These are phyloP conservation scores for Frankliniella fusca DNA, from an alignment of 2,888 invertebrate genomes.

Conservation along the genomic window DNA sequence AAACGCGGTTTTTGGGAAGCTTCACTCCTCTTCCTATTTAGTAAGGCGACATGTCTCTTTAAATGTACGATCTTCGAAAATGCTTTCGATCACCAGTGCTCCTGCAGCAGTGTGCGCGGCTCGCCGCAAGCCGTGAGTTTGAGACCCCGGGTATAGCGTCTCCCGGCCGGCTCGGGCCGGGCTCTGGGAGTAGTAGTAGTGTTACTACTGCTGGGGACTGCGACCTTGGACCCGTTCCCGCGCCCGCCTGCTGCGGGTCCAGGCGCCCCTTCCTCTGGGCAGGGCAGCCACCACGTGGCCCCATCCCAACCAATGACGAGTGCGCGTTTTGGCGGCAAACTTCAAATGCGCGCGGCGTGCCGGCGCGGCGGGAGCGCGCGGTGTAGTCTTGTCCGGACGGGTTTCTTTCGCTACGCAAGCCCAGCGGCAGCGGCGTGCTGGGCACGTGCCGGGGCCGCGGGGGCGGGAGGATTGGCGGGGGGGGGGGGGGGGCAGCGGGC, in stretches of 20 bases:
- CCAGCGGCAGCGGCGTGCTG: not conserved
- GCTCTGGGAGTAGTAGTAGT: too few relatives aligned
- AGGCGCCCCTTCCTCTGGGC: not conserved
- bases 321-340: not conserved
- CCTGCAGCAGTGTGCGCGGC: too few relatives aligned
- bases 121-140: too few relatives aligned
- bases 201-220: too few relatives aligned
- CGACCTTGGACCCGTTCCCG: constrained; percentile 23
- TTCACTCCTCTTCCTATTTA: too few relatives aligned
- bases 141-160: too few relatives aligned
- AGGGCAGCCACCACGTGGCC: constrained; percentile 28
- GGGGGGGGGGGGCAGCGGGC: constrained; percentile 41
- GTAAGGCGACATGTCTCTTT: too few relatives aligned
- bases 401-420: not conserved
- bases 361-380: constrained; percentile 26
- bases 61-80: too few relatives aligned
- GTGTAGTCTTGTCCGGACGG: not conserved
- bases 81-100: too few relatives aligned
- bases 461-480: too few relatives aligned
- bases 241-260: not conserved
- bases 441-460: not conserved
- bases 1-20: too few relatives aligned
- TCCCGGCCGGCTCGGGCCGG: too few relatives aligned
- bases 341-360: not conserved
- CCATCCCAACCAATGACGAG: not conserved